These are phyloP conservation scores for Coreius guichenoti DNA, from an alignment of 2,797 vertebrate species.

Conservation along the genomic window DNA sequence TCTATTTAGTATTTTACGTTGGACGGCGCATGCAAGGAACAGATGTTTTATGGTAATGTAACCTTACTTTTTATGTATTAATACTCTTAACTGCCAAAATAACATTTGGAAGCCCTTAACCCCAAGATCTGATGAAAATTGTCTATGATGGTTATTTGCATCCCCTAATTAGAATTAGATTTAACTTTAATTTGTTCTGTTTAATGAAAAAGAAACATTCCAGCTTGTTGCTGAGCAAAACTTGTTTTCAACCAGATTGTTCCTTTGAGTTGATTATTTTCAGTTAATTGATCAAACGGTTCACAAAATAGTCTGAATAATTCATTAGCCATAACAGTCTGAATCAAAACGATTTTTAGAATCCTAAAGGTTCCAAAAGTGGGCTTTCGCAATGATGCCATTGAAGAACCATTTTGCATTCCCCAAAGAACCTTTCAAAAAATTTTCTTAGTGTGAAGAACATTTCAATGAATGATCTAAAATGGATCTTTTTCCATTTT, in stretches of 20 bases:
- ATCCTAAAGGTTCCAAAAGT: background rate
- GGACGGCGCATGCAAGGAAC: background rate
- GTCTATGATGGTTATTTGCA: background rate
- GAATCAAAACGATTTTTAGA: background rate
- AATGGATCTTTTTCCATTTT: background rate
- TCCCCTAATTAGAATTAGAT: background rate
- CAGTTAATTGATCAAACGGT: background rate
- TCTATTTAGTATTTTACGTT: background rate
- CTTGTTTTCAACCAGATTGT: background rate
- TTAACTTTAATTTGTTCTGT: background rate
- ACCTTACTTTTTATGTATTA: background rate
- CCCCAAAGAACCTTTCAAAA: background rate
- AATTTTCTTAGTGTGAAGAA: background rate
- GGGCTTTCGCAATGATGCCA: background rate
- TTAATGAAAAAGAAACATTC: constrained; percentile 6
- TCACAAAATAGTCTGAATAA: background rate
- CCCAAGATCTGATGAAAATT: background rate
- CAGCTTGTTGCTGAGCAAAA: background rate
- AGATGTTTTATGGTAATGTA: constrained; percentile 9
- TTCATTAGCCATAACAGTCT: background rate
- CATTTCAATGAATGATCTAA: background rate
- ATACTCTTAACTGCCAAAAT: background rate
- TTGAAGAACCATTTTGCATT: background rate
- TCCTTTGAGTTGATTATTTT: background rate
- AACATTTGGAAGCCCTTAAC: background rate